These are phyloP conservation scores for Rhizoglyphus robini DNA, from an alignment of 1,140 invertebrate species.

Conservation along the genomic window DNA sequence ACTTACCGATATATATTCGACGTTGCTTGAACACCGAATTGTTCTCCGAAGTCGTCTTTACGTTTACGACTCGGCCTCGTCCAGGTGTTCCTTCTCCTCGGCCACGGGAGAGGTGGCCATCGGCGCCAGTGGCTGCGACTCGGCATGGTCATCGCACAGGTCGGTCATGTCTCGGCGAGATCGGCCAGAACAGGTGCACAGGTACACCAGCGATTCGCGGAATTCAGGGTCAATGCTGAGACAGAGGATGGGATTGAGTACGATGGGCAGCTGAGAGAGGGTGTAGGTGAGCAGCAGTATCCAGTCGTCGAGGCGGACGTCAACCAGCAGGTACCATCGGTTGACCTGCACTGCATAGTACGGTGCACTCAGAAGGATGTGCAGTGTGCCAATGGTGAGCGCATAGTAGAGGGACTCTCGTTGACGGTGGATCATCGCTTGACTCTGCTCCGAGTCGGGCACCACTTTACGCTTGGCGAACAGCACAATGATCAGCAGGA, in stretches of 20 bases:
- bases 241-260: conserved; percentile 14
- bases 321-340: background rate
- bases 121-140: conserved; percentile 18
- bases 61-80: conserved; percentile 10
- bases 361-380: conserved; percentile 12
- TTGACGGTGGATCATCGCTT: conserved; percentile 11
- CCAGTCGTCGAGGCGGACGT: conserved; percentile 13
- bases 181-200: conserved; percentile 10
- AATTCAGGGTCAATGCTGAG: conserved; percentile 17
- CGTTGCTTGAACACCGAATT: too few species aligned
- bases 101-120: conserved; percentile 16
- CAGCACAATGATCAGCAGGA: conserved; percentile 2
- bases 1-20: too few species aligned
- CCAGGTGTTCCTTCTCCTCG: conserved; percentile 19
- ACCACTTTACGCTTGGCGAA: conserved; percentile 14
- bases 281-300: background rate
- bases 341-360: conserved; percentile 14
- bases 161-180: background rate
- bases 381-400: conserved; percentile 1
- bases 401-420: conserved; percentile 16
- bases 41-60: too few species aligned
- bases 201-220: conserved; percentile 3
- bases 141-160: conserved; percentile 13
- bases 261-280: conserved; percentile 1
- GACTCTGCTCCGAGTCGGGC: conserved; percentile 5